phyloP scores from a whole-genome alignment of 2,113 vertebrate genomes.

The Oreochromis tanganicae region DNA sequence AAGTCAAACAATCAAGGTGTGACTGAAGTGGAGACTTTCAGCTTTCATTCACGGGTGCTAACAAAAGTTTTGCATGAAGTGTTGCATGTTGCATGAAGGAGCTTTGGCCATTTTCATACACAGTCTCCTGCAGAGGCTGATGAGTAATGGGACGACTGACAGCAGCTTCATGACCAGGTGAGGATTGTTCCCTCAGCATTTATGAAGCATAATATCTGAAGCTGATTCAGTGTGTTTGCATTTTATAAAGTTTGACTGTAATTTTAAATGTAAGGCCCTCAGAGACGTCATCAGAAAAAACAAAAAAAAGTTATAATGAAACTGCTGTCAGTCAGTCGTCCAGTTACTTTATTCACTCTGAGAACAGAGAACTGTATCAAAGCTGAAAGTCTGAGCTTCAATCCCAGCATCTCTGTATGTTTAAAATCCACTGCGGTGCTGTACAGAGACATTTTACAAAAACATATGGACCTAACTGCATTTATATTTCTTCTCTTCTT shows the following conservation, averaged over 20 bases:
- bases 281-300: background rate
- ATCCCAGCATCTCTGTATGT: background rate
- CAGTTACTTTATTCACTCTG: accelerated
- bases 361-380: background rate
- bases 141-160: too few relatives aligned
- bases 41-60: too few relatives aligned
- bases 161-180: background rate
- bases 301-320: background rate
- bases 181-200: background rate
- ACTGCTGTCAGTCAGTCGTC: background rate
- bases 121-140: too few relatives aligned
- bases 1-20: too few relatives aligned
- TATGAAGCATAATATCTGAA: background rate
- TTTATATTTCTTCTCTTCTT: background rate
- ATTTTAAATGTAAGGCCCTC: background rate
- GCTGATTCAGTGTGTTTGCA: background rate
- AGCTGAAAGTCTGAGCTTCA: background rate
- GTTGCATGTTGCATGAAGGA: too few relatives aligned
- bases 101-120: too few relatives aligned
- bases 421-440: accelerated
- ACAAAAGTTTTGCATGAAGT: too few relatives aligned
- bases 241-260: accelerated
- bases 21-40: too few relatives aligned
- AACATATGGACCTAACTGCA: background rate
- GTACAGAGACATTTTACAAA: background rate